Evolutionary conservation across 2,113 vertebrate species (phyloP).

Genomic region (Eulacestoma nigropectus): DNA sequence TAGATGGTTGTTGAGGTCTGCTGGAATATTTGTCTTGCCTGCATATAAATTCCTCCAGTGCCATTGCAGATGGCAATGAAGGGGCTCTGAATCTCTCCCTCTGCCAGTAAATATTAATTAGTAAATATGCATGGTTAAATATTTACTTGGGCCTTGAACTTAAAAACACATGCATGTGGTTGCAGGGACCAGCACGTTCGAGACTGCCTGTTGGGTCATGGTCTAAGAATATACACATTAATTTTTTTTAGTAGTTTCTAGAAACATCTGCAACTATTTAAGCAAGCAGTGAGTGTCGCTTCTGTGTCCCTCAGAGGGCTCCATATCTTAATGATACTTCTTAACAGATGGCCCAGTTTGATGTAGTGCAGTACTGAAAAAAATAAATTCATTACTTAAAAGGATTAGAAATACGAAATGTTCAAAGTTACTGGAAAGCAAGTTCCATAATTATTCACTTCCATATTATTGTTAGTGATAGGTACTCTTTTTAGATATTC

Average conservation of each 20-base stretch:
- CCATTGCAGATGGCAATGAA: background rate
- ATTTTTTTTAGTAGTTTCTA: background rate
- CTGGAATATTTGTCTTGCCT: background rate
- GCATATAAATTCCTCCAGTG: background rate
- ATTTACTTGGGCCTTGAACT: background rate
- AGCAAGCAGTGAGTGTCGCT: background rate
- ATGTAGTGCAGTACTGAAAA: background rate
- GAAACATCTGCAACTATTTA: conserved; percentile 1
- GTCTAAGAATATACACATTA: background rate
- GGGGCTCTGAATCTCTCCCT: background rate
- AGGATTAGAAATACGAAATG: background rate
- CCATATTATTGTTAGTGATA: background rate
- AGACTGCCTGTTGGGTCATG: background rate
- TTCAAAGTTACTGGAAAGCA: background rate
- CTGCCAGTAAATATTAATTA: background rate
- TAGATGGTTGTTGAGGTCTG: background rate
- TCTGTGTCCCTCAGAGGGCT: conserved; percentile 3
- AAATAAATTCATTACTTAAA: background rate
- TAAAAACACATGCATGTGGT: background rate
- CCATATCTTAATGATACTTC: background rate
- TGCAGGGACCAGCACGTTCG: background rate
- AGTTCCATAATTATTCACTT: background rate
- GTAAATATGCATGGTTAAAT: background rate
- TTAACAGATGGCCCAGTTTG: conserved; percentile 49
- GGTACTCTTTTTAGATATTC: background rate